Base-by-base conservation (phyloP, 23 tunicate genomes). In the Styela plicata region DNA sequence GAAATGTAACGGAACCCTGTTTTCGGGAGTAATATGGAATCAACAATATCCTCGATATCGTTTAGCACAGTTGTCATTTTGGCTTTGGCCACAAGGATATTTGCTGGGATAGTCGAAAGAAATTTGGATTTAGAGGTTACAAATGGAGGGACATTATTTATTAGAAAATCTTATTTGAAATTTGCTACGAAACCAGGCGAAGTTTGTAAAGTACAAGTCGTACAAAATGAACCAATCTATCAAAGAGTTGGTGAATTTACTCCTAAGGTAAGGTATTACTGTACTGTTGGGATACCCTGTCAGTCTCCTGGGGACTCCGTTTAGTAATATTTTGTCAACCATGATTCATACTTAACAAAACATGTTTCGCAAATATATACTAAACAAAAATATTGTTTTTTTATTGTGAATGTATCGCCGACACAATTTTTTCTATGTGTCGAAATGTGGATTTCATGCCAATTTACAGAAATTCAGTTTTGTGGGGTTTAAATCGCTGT, bases 141-240 rank as follows among this genome's bases (percentile, higher is more conserved):
- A 3, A 93, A 93, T 63, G 98, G 98, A 33, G 57, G 93, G 66
- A 81, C 64, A 24, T 74, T 67, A 22, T 80, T 74, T 69, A 25
- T 88, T 36, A 62, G 31, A 32, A 82, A 88, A 61, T 34, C 86
- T 24, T 20, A 67, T 26, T 66, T 93, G 69, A 36, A 36, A 27
- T 84, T 93, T 63, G 69, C 62, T 18, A 63, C 24, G 28, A 27
- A 77, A 0, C 84, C 89, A 1, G 85, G 85, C 10, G 64, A 73
- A 74, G 69, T 76, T n/a, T 93, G 98, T 74, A 93, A 88, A 79
- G 89, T 93, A 31, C 84, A 93, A 78, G 93, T 93, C 18, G 89
- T 88, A 18, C 80, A 86, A 29, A 93, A 93, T 86, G 98, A 93
- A 32, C 98, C 98, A 3, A 88, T 93, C 85, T 74, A 88, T 52